Evolutionary conservation across 2,888 invertebrate species (phyloP).

Genomic region (Oasisia sp.): DNA sequence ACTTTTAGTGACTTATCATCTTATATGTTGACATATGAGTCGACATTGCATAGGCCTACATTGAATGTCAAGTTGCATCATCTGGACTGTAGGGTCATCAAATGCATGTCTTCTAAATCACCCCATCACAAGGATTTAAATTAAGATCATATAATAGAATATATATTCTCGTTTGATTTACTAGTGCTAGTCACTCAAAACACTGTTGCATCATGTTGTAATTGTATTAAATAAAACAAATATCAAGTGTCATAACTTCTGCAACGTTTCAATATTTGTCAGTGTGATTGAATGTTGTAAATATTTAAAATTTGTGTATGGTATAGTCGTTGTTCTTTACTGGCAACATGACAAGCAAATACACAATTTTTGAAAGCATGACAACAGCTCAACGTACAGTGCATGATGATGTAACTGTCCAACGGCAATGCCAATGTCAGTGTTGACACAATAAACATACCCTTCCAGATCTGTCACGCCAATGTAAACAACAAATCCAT

Average conservation of each 20-base stretch:
- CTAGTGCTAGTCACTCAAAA: background rate
- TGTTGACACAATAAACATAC: too few relatives aligned
- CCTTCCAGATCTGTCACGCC: too few relatives aligned
- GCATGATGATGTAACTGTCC: too few relatives aligned
- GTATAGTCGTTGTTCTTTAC: background rate
- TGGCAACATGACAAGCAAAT: background rate
- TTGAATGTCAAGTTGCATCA: too few relatives aligned
- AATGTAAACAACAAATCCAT: too few relatives aligned
- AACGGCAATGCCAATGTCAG: too few relatives aligned
- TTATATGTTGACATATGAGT: background rate
- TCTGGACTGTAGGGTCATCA: background rate
- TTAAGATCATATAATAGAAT: background rate
- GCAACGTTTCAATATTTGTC: background rate
- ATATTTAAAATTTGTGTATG: background rate
- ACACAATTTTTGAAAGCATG: background rate
- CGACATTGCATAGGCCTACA: background rate
- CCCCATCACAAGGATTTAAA: background rate
- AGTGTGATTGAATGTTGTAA: background rate
- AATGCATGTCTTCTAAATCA: background rate
- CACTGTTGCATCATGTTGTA: background rate
- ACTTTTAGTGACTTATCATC: background rate
- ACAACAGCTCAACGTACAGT: background rate
- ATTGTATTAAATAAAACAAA: background rate
- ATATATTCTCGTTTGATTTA: background rate
- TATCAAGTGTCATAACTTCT: background rate